These are phyloP conservation scores for Thera obeliscata DNA, from an alignment of 2,888 invertebrate species.

Conservation along the genomic window DNA sequence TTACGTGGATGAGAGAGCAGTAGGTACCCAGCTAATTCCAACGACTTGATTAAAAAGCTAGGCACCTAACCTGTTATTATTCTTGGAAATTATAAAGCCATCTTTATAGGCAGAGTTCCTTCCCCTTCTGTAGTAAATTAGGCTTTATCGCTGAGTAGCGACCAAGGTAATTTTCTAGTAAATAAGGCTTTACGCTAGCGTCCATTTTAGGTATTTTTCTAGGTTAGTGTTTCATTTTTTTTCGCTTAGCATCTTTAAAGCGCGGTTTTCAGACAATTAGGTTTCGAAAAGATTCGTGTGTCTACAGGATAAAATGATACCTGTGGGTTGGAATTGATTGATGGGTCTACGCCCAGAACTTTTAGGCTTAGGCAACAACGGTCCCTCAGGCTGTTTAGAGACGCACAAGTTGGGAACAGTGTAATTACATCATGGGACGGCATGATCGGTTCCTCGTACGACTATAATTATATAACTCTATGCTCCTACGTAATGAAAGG, in stretches of 20 bases:
- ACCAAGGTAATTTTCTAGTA: too few relatives aligned
- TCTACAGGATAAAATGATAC: neutral
- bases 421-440: constrained; percentile 29
- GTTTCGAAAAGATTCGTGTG: neutral
- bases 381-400: constrained; percentile 30
- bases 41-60: constrained; percentile 9
- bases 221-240: too few relatives aligned
- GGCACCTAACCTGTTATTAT: constrained; percentile 5
- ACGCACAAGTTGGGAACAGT: constrained; percentile 6
- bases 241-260: too few relatives aligned
- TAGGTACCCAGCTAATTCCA: neutral
- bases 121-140: too few relatives aligned
- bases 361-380: constrained; percentile 26
- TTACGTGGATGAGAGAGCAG: constrained; percentile 11
- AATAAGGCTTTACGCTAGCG: too few relatives aligned
- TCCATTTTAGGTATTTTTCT: too few relatives aligned
- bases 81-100: neutral
- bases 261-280: too few relatives aligned
- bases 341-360: constrained; percentile 35
- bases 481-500: too few relatives aligned
- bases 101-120: too few relatives aligned
- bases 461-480: too few relatives aligned
- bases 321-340: constrained; percentile 25
- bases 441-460: neutral
- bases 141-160: too few relatives aligned